A percentile compares a stretch with the other conserved stretches of the same genome.
Evolutionary conservation across 2,113 vertebrate genomes (phyloP).

Genomic region (Sinocyclocheilus rhinocerous): DNA sequence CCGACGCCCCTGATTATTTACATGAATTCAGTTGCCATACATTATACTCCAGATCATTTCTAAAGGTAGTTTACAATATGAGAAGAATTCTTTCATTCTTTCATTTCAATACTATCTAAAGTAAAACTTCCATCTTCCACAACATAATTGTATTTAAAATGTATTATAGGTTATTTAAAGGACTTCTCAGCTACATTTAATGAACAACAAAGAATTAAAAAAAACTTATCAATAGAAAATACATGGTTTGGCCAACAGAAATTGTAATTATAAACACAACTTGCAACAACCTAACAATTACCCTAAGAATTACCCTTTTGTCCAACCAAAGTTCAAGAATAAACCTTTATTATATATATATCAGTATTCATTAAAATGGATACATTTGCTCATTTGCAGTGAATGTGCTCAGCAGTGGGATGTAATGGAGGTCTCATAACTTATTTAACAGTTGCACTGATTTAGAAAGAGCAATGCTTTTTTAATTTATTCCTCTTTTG

Average conservation of each 20-base stretch:
- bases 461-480: conserved; percentile 8
- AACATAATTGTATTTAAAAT: background rate
- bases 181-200: background rate
- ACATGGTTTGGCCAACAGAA: background rate
- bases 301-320: background rate
- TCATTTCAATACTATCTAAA: background rate
- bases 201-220: background rate
- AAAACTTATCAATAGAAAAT: background rate
- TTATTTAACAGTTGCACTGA: conserved; percentile 25
- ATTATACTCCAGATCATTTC: background rate
- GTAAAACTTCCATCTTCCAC: background rate
- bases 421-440: conserved; percentile 13
- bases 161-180: background rate
- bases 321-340: conserved; percentile 1
- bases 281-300: background rate
- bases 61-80: background rate
- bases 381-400: background rate
- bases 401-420: background rate
- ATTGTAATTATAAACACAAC: background rate
- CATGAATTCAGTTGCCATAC: background rate
- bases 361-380: background rate
- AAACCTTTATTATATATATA: background rate
- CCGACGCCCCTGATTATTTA: background rate
- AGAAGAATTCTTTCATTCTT: background rate
- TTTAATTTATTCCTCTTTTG: conserved; percentile 24